A percentile compares a stretch with the other conserved stretches of the same genome.
phyloP scores from a whole-genome alignment of 2,113 vertebrate genomes.

The Hyla sarda region DNA sequence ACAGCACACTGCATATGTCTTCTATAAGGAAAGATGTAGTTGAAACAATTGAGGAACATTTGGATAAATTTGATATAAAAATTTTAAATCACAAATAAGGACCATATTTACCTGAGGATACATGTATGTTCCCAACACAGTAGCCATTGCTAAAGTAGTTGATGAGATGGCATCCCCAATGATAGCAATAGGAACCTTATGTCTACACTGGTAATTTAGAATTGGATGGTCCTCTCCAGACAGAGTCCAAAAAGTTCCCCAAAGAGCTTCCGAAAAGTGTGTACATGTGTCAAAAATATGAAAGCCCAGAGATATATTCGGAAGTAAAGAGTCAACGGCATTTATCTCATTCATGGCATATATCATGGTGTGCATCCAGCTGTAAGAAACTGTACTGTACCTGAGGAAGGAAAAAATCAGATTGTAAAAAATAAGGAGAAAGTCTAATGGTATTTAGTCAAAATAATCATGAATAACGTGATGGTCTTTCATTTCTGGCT shows the following conservation, averaged over 20 bases:
- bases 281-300: constrained; percentile 2
- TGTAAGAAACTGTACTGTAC: constrained; percentile 2
- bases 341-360: constrained; percentile 42
- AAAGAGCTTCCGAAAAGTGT: not conserved
- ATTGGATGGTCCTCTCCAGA: constrained; percentile 42
- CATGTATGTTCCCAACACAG: constrained; percentile 14
- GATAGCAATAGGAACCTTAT: not conserved
- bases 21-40: no score
- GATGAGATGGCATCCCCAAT: constrained; percentile 22
- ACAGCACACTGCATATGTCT: no score
- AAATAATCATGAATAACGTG: not conserved
- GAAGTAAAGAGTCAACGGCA: not conserved
- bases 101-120: constrained; percentile 29
- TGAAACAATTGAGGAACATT: no score
- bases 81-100: not conserved
- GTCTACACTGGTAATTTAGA: constrained; percentile 27
- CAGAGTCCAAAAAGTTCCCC: constrained; percentile 47
- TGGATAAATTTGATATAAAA: not conserved
- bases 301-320: constrained; percentile 19
- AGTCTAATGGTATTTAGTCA: not conserved
- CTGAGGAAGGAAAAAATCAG: not conserved
- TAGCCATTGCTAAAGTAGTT: constrained; percentile 23
- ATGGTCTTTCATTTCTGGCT: no score
- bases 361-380: constrained; percentile 14
- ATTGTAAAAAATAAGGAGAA: not conserved